Conservation (phyloP, 2,888 invertebrate species). For the Mimumesa dahlbomi region DNA sequence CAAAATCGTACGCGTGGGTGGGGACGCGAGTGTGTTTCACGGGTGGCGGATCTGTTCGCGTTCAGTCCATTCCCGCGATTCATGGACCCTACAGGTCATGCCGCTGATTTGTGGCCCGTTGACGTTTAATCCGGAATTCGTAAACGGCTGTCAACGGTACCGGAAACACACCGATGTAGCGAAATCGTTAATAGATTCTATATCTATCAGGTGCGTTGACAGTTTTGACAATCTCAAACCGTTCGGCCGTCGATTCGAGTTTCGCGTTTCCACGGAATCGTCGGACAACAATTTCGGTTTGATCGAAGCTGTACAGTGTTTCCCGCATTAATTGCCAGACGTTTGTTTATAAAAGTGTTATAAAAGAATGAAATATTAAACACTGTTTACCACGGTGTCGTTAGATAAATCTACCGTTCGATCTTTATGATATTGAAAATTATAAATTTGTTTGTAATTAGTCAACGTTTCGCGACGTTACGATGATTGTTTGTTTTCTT, state of each 20-base stretch:
- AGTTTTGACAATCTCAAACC: neutral
- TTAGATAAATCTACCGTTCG: too few relatives aligned
- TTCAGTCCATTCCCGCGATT: slow-evolving; percentile 69
- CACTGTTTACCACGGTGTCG: too few relatives aligned
- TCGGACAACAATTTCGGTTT: too few relatives aligned
- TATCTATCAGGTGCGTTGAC: slow-evolving; percentile 10
- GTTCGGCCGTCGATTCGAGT: neutral
- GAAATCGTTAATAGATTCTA: slow-evolving; percentile 26
- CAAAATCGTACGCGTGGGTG: slow-evolving; percentile 39
- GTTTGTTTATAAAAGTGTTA: too few relatives aligned
- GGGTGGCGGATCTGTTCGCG: slow-evolving; percentile 56
- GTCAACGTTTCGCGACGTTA: neutral
- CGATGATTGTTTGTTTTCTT: slow-evolving; percentile 6
- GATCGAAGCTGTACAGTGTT: too few relatives aligned
- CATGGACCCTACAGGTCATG: slow-evolving; percentile 58
- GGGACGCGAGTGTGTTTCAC: slow-evolving; percentile 54
- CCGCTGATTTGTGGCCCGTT: slow-evolving; percentile 45
- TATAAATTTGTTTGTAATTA: too few relatives aligned
- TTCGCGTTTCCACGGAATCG: neutral
- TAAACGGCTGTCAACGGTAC: slow-evolving; percentile 30
- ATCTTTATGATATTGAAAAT: too few relatives aligned
- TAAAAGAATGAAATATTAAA: too few relatives aligned
- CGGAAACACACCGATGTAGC: slow-evolving; percentile 27
- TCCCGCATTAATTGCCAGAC: too few relatives aligned
- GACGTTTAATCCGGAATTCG: slow-evolving; percentile 43